Conservation (phyloP, 2,888 invertebrate species). For the Drosophila ezoana region DNA sequence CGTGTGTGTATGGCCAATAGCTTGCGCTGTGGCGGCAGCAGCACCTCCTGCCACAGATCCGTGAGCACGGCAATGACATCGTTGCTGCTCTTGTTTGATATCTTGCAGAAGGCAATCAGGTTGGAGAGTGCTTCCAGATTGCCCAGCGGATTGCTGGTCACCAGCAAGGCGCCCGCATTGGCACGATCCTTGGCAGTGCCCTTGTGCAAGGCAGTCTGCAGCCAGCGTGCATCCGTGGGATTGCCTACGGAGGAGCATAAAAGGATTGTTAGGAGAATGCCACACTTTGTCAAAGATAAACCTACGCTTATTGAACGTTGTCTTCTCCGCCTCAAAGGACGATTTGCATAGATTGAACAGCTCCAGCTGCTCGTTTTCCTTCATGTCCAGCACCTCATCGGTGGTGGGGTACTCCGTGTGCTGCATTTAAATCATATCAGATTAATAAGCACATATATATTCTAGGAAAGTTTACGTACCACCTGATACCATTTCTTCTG, state of each 20-base stretch:
- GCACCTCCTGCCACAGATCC: slow-evolving; percentile 83
- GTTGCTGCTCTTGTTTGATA: slow-evolving; percentile 83
- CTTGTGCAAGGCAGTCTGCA: slow-evolving; percentile 84
- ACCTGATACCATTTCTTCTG: slow-evolving; percentile 83
- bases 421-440: slow-evolving; percentile 44
- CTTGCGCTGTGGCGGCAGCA: slow-evolving; percentile 83
- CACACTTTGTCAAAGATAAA: not conserved
- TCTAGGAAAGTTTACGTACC: slow-evolving; percentile 62
- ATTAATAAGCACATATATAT: not conserved
- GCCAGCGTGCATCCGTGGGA: slow-evolving; percentile 84
- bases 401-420: slow-evolving; percentile 78
- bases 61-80: slow-evolving; percentile 82
- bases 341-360: slow-evolving; percentile 81
- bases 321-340: slow-evolving; percentile 79
- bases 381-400: slow-evolving; percentile 82
- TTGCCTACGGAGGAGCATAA: slow-evolving; percentile 70
- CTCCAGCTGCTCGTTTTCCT: slow-evolving; percentile 83
- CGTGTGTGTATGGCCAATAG: slow-evolving; percentile 81
- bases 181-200: slow-evolving; percentile 85
- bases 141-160: slow-evolving; percentile 84
- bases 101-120: slow-evolving; percentile 82
- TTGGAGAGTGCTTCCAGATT: slow-evolving; percentile 83
- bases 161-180: slow-evolving; percentile 84
- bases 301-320: slow-evolving; percentile 79
- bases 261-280: not conserved